Percentiles rank a stretch among this genome's conserved stretches.
Evolutionary conservation across 1,140 invertebrate species (phyloP).

Genomic region (Palaemon carinicauda): DNA sequence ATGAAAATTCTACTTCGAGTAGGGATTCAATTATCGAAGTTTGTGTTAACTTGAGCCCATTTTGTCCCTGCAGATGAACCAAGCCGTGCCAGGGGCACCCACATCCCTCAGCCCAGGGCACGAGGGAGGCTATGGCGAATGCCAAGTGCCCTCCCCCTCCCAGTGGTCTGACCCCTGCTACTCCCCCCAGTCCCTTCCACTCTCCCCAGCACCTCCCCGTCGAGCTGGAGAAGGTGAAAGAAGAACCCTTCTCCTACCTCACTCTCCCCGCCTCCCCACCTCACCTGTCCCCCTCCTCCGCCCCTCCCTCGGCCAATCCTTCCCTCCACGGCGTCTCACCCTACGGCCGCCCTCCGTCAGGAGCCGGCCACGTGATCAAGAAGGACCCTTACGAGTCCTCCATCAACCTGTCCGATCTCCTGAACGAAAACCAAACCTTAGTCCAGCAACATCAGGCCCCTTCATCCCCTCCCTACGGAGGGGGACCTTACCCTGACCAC

Average conservation of each 20-base stretch:
- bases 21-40: too few relatives aligned
- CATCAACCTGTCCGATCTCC: slow-evolving; percentile 34
- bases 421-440: slow-evolving; percentile 47
- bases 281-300: slow-evolving; percentile 59
- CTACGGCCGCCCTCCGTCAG: too few relatives aligned
- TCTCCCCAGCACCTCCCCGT: slow-evolving; percentile 38
- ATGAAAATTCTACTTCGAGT: neutral
- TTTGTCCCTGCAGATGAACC: slow-evolving; percentile 42
- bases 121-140: slow-evolving; percentile 47
- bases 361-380: slow-evolving; percentile 59
- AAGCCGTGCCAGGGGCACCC: slow-evolving; percentile 30
- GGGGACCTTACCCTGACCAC: slow-evolving; percentile 71
- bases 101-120: slow-evolving; percentile 36
- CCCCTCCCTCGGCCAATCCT: slow-evolving; percentile 46
- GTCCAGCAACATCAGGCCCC: slow-evolving; percentile 60
- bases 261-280: slow-evolving; percentile 19
- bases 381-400: slow-evolving; percentile 62
- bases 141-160: slow-evolving; percentile 49
- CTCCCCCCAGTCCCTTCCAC: slow-evolving; percentile 51
- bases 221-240: slow-evolving; percentile 56
- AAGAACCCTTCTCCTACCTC: slow-evolving; percentile 52
- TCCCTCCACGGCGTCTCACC: slow-evolving; percentile 18
- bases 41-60: too few relatives aligned
- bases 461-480: too few relatives aligned
- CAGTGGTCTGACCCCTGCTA: slow-evolving; percentile 53